phyloP scores from a whole-genome alignment of 2,113 vertebrate species.

The Xiphias gladius region DNA sequence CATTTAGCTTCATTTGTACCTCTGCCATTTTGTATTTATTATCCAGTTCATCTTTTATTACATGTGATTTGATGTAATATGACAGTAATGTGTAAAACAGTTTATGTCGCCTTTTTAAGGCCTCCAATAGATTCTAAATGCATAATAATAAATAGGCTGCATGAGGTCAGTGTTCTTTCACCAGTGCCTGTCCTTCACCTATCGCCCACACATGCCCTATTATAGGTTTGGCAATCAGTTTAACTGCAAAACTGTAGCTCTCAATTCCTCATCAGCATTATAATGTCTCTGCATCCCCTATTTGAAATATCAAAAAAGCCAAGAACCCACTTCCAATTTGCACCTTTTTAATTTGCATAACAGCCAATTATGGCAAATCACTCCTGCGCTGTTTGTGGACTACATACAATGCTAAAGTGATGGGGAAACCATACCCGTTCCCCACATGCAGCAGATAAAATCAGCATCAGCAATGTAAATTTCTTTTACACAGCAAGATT shows the following conservation, averaged over 20 bases:
- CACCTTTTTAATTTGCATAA: constrained; percentile 34
- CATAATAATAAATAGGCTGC: constrained; percentile 26
- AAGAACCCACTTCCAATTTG: constrained; percentile 35
- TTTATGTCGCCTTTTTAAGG: constrained; percentile 2
- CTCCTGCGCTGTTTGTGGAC: constrained; percentile 16
- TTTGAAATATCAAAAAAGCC: constrained; percentile 39
- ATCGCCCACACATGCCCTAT: constrained; percentile 28
- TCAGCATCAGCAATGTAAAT: constrained; percentile 18
- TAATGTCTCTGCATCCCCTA: constrained; percentile 9
- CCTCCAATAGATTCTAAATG: constrained; percentile 15
- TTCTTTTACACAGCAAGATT: constrained; percentile 32
- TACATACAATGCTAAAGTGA: constrained; percentile 31
- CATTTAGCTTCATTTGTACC: constrained; percentile 6
- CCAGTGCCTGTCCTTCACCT: constrained; percentile 24
- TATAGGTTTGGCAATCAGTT: constrained; percentile 33
- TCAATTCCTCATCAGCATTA: constrained; percentile 33
- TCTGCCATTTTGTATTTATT: constrained; percentile 4
- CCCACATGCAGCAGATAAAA: constrained; percentile 24
- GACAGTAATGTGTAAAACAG: not conserved
- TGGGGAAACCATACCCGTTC: not conserved
- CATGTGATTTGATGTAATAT: constrained; percentile 3
- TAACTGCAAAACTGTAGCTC: constrained; percentile 38
- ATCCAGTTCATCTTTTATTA: not conserved
- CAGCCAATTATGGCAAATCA: constrained; percentile 53
- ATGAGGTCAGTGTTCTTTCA: constrained; percentile 37